A percentile compares a stretch with the other conserved stretches of the same genome.
Evolutionary conservation across 2,888 invertebrate species (phyloP).

Genomic region (Eledona agricola): DNA sequence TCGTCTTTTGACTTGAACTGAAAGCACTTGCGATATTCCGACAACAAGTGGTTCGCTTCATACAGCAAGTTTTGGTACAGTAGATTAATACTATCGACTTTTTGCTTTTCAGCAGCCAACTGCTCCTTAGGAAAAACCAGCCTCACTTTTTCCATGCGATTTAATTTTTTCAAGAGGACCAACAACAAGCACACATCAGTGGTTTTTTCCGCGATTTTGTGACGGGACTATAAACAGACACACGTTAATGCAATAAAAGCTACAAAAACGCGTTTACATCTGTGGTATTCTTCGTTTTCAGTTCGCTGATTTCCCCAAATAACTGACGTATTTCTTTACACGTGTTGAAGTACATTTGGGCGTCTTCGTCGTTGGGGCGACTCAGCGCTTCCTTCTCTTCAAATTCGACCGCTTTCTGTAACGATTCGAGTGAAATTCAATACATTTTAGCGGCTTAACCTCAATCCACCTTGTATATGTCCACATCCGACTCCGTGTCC

Average conservation of each 20-base stretch:
- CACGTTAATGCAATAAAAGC: too few relatives aligned
- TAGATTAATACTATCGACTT: constrained; percentile 89
- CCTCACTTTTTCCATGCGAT: constrained; percentile 88
- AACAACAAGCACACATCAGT: constrained; percentile 79
- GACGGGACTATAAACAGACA: constrained; percentile 62
- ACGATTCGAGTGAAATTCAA: constrained; percentile 42
- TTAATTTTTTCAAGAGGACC: constrained; percentile 87
- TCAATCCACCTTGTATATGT: constrained; percentile 69
- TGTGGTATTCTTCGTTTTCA: constrained; percentile 69
- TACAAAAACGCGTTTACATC: constrained; percentile 61
- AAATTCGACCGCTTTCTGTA: constrained; percentile 72
- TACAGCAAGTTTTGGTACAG: constrained; percentile 93
- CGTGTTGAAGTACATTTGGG: constrained; percentile 71
- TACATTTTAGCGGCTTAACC: background rate
- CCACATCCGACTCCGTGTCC: constrained; percentile 64
- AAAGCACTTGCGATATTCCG: constrained; percentile 93
- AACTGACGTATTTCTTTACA: constrained; percentile 76
- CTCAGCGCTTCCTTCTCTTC: constrained; percentile 79
- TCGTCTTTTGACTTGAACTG: constrained; percentile 97
- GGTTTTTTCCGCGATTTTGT: constrained; percentile 73
- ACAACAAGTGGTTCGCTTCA: constrained; percentile 91
- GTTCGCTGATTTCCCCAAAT: constrained; percentile 73
- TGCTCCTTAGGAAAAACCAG: constrained; percentile 84
- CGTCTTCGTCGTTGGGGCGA: constrained; percentile 74
- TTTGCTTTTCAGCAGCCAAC: constrained; percentile 83